phyloP scores from a whole-genome alignment of 2,797 vertebrate genomes.

The Jordanella pulchra region DNA sequence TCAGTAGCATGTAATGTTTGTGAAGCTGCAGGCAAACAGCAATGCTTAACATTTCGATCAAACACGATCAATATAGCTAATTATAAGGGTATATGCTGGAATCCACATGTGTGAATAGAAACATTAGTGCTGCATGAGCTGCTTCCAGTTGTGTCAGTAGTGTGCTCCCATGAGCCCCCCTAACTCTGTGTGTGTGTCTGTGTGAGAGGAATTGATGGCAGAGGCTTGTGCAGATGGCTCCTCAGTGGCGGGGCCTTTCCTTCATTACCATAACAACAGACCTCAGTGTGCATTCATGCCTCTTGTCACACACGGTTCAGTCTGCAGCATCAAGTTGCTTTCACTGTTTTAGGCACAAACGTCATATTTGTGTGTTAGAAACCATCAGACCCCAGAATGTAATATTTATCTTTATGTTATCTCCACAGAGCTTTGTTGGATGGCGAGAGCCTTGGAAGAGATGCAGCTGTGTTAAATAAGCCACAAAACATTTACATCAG shows the following conservation, averaged over 20 bases:
- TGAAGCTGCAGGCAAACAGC: not conserved
- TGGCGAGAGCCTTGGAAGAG: constrained; percentile 56
- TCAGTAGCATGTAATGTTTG: constrained; percentile 38
- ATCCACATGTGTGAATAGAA: constrained; percentile 42
- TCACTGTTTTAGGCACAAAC: constrained; percentile 7
- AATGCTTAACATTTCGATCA: not conserved
- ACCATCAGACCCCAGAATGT: not conserved
- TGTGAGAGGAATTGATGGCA: constrained; percentile 39
- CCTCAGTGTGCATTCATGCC: constrained; percentile 46
- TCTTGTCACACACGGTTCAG: constrained; percentile 19
- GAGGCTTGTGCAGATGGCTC: constrained; percentile 72
- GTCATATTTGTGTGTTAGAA: not conserved
- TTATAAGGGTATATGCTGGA: constrained; percentile 22
- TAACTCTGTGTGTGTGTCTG: constrained; percentile 26
- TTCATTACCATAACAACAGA: constrained; percentile 82
- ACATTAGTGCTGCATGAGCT: constrained; percentile 61
- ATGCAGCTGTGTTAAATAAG: constrained; percentile 37
- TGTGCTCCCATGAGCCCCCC: constrained; percentile 18
- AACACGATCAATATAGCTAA: not conserved
- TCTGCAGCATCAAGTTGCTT: constrained; percentile 21
- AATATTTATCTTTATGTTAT: constrained; percentile 18
- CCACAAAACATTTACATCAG: constrained; percentile 47
- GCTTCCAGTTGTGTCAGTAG: constrained; percentile 39
- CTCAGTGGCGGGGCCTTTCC: constrained; percentile 66
- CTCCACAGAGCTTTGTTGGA: constrained; percentile 79